Evolutionary conservation across 2,113 vertebrate genomes (phyloP).

Genomic region (Neolamprologus falcicula): DNA sequence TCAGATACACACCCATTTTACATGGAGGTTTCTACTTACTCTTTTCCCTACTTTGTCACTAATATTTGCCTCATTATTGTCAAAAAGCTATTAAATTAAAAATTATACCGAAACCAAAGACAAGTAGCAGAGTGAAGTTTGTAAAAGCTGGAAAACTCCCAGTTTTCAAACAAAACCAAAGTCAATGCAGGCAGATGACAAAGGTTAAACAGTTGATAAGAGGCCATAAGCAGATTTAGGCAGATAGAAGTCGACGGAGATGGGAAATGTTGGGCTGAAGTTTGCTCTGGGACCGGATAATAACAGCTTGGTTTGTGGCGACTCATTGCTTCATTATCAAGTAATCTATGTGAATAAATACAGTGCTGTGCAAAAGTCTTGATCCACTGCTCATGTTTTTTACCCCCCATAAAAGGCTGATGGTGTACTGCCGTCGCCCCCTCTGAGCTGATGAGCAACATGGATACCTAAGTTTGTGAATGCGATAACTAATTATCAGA

Average conservation of each 20-base stretch:
- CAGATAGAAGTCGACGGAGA: rapidly evolving
- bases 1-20: not conserved
- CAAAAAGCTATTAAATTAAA: not conserved
- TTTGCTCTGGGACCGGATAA: rapidly evolving
- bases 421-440: not conserved
- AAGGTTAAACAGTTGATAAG: not conserved
- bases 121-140: rapidly evolving
- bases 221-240: not conserved
- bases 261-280: not conserved
- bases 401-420: not conserved
- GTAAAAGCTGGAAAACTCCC: not conserved
- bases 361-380: not conserved
- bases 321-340: not conserved
- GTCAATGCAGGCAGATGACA: not conserved
- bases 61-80: not conserved
- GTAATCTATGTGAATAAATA: not conserved
- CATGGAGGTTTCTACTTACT: rapidly evolving
- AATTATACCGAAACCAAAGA: rapidly evolving
- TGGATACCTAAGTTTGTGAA: not conserved
- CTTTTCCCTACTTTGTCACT: not conserved
- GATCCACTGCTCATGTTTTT: not conserved
- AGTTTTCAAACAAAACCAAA: not conserved
- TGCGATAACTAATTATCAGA: not conserved
- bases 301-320: not conserved
- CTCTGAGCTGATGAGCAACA: not conserved